phyloP scores from a whole-genome alignment of 2,113 vertebrate species.

The Nipponia nippon region DNA sequence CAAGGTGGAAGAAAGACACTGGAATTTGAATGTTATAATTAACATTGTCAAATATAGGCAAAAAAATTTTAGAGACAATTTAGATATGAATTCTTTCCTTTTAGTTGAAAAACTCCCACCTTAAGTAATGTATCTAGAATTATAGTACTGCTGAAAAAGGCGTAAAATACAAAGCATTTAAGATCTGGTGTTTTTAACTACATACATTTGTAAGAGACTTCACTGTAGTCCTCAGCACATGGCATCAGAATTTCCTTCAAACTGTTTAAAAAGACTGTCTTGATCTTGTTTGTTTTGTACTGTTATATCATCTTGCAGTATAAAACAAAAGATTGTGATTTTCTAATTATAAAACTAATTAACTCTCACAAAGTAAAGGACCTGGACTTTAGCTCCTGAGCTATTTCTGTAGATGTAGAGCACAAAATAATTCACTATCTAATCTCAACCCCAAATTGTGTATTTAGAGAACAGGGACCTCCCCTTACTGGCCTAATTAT shows the following conservation, averaged over 20 bases:
- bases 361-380: neutral
- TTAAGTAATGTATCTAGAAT: neutral
- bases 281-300: neutral
- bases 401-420: neutral
- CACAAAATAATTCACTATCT: neutral
- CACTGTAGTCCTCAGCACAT: neutral
- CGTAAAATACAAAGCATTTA: neutral
- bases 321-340: neutral
- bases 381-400: neutral
- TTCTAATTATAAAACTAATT: slow-evolving; percentile 25
- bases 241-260: neutral
- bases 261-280: neutral
- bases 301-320: neutral
- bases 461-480: neutral
- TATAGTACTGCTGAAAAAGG: neutral
- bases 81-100: neutral
- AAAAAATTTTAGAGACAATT: neutral
- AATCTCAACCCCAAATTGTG: neutral
- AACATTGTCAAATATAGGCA: neutral
- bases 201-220: neutral
- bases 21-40: neutral
- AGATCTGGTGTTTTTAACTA: neutral
- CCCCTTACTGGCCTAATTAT: neutral
- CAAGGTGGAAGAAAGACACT: neutral
- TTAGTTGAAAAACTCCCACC: neutral